These are phyloP conservation scores for Gymnothorax javanicus DNA, from an alignment of 2,797 vertebrate genomes.

Conservation along the genomic window DNA sequence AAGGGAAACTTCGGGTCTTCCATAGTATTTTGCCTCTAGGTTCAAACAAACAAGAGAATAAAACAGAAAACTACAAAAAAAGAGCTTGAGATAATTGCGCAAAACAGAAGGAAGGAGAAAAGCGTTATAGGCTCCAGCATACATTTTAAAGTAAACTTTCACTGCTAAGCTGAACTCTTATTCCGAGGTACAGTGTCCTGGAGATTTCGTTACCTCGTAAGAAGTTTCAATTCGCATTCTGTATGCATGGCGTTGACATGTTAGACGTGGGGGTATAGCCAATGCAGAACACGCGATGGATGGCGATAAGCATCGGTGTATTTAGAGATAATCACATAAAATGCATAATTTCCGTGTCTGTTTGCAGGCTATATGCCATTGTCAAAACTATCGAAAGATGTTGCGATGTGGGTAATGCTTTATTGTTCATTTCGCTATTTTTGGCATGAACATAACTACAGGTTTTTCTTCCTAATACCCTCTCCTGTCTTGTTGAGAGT, in stretches of 20 bases:
- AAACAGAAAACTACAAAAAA: constrained; percentile 48
- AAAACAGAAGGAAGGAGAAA: constrained; percentile 44
- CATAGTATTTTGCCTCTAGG: constrained; percentile 48
- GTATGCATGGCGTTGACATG: constrained; percentile 32
- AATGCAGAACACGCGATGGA: constrained; percentile 9
- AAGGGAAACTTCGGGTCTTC: constrained; percentile 65
- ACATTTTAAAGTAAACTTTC: constrained; percentile 57
- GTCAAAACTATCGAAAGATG: constrained; percentile 15
- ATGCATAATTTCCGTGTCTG: background rate
- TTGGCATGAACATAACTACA: constrained; percentile 25
- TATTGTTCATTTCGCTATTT: constrained; percentile 48
- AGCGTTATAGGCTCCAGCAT: constrained; percentile 47
- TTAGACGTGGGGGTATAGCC: constrained; percentile 11
- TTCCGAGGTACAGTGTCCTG: constrained; percentile 63
- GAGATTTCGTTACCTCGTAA: constrained; percentile 66
- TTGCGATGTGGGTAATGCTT: constrained; percentile 19
- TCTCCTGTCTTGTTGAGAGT: background rate
- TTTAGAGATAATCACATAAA: background rate
- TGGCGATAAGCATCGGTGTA: constrained; percentile 21
- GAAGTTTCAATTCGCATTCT: constrained; percentile 55
- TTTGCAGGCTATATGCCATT: background rate
- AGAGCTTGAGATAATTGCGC: constrained; percentile 48
- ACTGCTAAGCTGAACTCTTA: constrained; percentile 55
- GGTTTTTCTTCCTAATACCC: background rate
- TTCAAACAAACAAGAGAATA: constrained; percentile 42